phyloP scores from a whole-genome alignment of 23 tunicate genomes.

The Pegea sp. region DNA sequence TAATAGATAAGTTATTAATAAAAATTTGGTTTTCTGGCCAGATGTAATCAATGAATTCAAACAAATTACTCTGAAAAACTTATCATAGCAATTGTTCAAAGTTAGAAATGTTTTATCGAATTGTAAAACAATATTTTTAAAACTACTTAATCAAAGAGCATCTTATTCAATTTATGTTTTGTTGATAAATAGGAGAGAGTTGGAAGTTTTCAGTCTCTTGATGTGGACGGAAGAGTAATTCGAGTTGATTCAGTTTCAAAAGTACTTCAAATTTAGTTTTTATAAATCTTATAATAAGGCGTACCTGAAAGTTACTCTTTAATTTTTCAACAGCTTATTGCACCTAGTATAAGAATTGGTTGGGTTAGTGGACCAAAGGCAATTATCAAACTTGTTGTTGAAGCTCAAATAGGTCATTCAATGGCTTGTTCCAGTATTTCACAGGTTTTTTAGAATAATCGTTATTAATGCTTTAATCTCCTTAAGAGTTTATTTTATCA shows the following conservation, averaged over 20 bases:
- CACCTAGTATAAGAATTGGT: constrained; percentile 15
- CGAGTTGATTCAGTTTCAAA: constrained; percentile 86
- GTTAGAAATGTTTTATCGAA: too few species aligned
- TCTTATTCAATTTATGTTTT: not conserved
- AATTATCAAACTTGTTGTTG: not conserved
- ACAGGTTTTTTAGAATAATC: too few species aligned
- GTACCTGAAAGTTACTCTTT: too few species aligned
- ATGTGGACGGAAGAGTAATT: constrained; percentile 80
- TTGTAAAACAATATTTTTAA: too few species aligned
- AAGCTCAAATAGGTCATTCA: constrained; percentile 3
- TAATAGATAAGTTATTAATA: too few species aligned
- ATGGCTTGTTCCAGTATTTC: constrained; percentile 2
- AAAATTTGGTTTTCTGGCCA: too few species aligned
- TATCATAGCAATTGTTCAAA: too few species aligned
- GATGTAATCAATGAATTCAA: not conserved
- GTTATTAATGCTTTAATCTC: too few species aligned
- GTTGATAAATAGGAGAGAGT: constrained; percentile 10
- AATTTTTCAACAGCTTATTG: too few species aligned
- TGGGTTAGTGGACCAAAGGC: constrained; percentile 25
- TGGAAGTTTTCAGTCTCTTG: constrained; percentile 67
- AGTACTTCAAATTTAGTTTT: constrained; percentile 14
- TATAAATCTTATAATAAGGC: too few species aligned
- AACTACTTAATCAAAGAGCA: too few species aligned
- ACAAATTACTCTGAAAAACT: not conserved
- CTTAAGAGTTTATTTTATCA: too few species aligned